Percentiles rank a stretch among this genome's conserved stretches.
These are phyloP conservation scores for Riptortus pedestris DNA, from an alignment of 1,140 invertebrate species.

Conservation along the genomic window DNA sequence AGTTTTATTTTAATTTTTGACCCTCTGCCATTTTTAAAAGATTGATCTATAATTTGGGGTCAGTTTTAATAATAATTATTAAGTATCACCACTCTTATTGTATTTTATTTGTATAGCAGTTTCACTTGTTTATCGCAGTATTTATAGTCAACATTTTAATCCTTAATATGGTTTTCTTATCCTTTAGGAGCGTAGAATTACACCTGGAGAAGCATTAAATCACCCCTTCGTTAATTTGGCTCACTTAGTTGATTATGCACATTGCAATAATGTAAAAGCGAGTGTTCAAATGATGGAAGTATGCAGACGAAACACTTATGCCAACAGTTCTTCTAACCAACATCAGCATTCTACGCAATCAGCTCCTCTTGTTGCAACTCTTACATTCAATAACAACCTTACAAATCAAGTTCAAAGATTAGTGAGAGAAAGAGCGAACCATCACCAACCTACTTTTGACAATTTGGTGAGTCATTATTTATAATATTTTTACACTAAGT, in stretches of 20 bases:
- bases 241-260: conserved; percentile 90
- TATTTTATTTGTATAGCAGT: too few species aligned
- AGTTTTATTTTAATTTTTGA: too few species aligned
- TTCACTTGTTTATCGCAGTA: too few species aligned
- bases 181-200: conserved; percentile 75
- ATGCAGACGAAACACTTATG: conserved; percentile 54
- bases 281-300: conserved; percentile 96
- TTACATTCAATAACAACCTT: conserved; percentile 71
- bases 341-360: conserved; percentile 47
- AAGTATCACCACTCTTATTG: too few species aligned
- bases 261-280: conserved; percentile 91
- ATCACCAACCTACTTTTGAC: conserved; percentile 41
- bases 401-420: conserved; percentile 50
- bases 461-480: conserved; percentile 41
- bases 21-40: too few species aligned
- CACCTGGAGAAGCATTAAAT: conserved; percentile 87
- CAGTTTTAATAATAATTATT: too few species aligned
- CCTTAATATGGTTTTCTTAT: too few species aligned
- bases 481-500: neutral
- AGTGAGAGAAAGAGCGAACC: conserved; percentile 27
- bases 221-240: conserved; percentile 88
- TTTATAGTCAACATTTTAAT: too few species aligned
- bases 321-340: conserved; percentile 40
- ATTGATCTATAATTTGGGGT: too few species aligned
- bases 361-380: conserved; percentile 63